These are phyloP conservation scores for Tenthredo notha DNA, from an alignment of 2,888 invertebrate genomes.

Conservation along the genomic window DNA sequence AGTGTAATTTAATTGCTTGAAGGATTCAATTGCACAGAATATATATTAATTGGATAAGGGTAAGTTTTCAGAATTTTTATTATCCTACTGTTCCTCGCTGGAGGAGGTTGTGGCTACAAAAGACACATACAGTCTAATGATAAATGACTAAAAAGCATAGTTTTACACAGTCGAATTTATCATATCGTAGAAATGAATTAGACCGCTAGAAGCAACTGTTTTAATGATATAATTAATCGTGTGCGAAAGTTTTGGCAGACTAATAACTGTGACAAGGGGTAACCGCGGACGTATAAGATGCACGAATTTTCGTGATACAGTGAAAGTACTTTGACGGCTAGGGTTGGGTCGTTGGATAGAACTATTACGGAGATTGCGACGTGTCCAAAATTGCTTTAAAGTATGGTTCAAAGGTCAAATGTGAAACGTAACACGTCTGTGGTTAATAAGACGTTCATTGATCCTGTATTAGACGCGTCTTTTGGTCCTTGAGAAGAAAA, in stretches of 20 bases:
- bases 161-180: background rate
- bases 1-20: background rate
- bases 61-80: background rate
- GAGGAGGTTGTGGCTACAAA: background rate
- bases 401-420: constrained; percentile 1
- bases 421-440: background rate
- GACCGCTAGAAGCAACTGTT: background rate
- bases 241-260: background rate
- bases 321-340: constrained; percentile 1
- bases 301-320: background rate
- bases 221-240: background rate
- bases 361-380: constrained; percentile 23
- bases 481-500: background rate
- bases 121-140: background rate
- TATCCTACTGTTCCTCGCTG: background rate
- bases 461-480: background rate
- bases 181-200: background rate
- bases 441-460: background rate
- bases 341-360: background rate
- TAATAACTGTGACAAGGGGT: constrained; percentile 17
- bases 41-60: background rate
- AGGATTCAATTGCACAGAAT: background rate
- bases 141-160: background rate
- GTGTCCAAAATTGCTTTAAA: constrained; percentile 14
- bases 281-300: background rate